Percentiles rank a stretch among this genome's conserved stretches.
Conservation (phyloP, 2,888 invertebrate genomes). For the Lymantria monacha region DNA sequence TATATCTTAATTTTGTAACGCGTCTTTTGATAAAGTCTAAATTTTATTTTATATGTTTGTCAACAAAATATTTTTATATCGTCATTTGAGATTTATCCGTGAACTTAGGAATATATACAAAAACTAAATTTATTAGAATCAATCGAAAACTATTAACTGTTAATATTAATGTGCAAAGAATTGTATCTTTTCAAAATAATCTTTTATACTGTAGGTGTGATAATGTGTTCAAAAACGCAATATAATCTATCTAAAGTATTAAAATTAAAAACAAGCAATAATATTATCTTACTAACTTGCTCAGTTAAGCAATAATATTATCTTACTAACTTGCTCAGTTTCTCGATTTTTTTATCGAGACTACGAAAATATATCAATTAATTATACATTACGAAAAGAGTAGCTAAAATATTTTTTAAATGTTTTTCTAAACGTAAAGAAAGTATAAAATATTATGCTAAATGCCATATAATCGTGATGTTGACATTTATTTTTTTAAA, state of each 20-base stretch:
- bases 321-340: neutral
- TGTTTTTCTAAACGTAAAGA: neutral
- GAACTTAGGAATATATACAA: too few species aligned
- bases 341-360: too few species aligned
- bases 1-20: neutral
- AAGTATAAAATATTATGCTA: neutral
- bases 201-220: neutral
- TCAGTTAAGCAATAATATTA: conserved; percentile 2
- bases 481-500: conserved; percentile 22
- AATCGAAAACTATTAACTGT: too few species aligned
- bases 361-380: too few species aligned
- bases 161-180: too few species aligned
- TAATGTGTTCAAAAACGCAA: neutral
- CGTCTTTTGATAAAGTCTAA: conserved; percentile 6
- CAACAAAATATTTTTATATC: neutral
- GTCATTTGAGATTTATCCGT: too few species aligned
- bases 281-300: neutral
- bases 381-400: too few species aligned
- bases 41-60: conserved; percentile 26
- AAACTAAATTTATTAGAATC: too few species aligned
- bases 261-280: too few species aligned
- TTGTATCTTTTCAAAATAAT: neutral
- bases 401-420: too few species aligned
- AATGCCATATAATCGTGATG: conserved; percentile 33
- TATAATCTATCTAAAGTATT: neutral